These are phyloP conservation scores for Danaus melanippus DNA, from an alignment of 1,140 invertebrate genomes.

Conservation along the genomic window DNA sequence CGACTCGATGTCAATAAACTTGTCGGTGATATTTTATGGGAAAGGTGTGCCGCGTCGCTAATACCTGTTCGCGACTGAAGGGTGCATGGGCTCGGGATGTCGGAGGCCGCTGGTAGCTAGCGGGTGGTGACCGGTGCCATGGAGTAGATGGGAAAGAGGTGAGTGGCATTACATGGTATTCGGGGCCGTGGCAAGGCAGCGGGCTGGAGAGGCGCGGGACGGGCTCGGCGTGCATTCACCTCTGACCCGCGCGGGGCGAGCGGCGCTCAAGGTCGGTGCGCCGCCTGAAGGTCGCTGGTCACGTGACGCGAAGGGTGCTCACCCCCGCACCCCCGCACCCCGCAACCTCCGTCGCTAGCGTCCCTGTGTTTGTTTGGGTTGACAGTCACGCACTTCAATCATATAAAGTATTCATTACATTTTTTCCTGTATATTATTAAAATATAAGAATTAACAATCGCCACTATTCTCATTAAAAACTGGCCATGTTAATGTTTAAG, in stretches of 20 bases:
- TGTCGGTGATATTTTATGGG: slow-evolving; percentile 69
- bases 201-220: slow-evolving; percentile 33
- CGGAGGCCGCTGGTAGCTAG: slow-evolving; percentile 33
- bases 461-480: slow-evolving; percentile 1
- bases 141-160: slow-evolving; percentile 40
- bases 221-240: slow-evolving; percentile 61
- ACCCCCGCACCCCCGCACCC: slow-evolving; percentile 37
- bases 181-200: slow-evolving; percentile 27
- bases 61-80: slow-evolving; percentile 61
- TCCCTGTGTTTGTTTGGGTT: slow-evolving; percentile 35
- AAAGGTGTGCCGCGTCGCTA: slow-evolving; percentile 67
- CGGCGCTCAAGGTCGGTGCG: slow-evolving; percentile 67
- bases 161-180: slow-evolving; percentile 42
- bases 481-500: slow-evolving; percentile 2
- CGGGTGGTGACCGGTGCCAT: slow-evolving; percentile 34
- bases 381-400: slow-evolving; percentile 35
- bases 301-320: slow-evolving; percentile 61
- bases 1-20: slow-evolving; percentile 70
- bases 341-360: slow-evolving; percentile 20
- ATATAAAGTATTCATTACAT: slow-evolving; percentile 10
- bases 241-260: slow-evolving; percentile 67
- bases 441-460: background rate
- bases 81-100: slow-evolving; percentile 43
- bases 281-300: slow-evolving; percentile 66
- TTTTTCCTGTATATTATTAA: background rate